phyloP scores from a whole-genome alignment of 2,797 vertebrate species.

The Channallabes apus region DNA sequence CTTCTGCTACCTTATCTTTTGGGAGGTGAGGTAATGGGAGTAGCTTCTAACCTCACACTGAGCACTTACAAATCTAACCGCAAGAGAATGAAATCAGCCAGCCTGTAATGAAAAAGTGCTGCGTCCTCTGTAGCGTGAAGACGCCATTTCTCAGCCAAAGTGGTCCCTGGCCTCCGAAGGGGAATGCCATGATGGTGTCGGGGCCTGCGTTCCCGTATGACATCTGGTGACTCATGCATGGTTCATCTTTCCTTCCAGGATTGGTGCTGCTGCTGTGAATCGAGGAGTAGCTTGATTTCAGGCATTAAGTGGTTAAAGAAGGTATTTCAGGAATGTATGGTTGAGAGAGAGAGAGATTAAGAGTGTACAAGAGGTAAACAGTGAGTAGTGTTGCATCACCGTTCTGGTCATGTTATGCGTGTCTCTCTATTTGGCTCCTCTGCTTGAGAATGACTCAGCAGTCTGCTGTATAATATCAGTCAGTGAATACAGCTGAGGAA shows the following conservation, averaged over 20 bases:
- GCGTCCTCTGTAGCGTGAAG: slow-evolving; percentile 46
- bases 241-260: slow-evolving; percentile 23
- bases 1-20: slow-evolving; percentile 27
- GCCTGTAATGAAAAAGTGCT: slow-evolving; percentile 40
- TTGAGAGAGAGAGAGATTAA: slow-evolving; percentile 27
- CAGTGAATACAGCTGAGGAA: neutral
- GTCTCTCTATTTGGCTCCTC: slow-evolving; percentile 28
- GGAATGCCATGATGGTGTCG: slow-evolving; percentile 40
- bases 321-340: slow-evolving; percentile 42
- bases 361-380: slow-evolving; percentile 27
- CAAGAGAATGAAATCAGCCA: slow-evolving; percentile 40
- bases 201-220: slow-evolving; percentile 34
- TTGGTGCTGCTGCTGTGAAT: slow-evolving; percentile 14
- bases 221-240: slow-evolving; percentile 48
- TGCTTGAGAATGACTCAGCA: slow-evolving; percentile 46
- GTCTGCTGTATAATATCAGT: slow-evolving; percentile 41
- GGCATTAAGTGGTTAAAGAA: slow-evolving; percentile 47
- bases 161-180: slow-evolving; percentile 42
- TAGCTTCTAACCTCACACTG: slow-evolving; percentile 31
- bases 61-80: slow-evolving; percentile 32
- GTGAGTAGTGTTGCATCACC: slow-evolving; percentile 18
- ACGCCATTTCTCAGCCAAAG: slow-evolving; percentile 52
- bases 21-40: slow-evolving; percentile 49
- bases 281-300: slow-evolving; percentile 30
- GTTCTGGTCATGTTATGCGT: slow-evolving; percentile 30